Conservation (phyloP, 2,888 invertebrate genomes). For the Drosophila incognita region DNA sequence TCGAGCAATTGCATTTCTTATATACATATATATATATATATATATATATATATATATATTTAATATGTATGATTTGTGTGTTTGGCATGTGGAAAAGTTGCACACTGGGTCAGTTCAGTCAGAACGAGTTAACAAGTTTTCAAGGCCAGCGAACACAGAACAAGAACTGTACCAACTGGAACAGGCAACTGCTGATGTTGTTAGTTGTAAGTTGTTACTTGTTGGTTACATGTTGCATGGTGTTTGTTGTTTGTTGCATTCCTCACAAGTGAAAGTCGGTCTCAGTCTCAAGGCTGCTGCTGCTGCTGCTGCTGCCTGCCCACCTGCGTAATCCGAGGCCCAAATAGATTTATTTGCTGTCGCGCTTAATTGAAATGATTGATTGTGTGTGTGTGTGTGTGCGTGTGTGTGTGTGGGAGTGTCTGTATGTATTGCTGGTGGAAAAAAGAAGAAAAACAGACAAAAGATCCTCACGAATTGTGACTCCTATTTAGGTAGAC, state of each 20-base stretch:
- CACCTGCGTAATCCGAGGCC: slow-evolving; percentile 54
- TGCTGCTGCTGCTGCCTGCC: neutral
- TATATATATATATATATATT: neutral
- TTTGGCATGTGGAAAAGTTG: slow-evolving; percentile 29
- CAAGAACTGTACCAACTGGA: slow-evolving; percentile 21
- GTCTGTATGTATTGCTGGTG: neutral
- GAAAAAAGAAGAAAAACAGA: neutral
- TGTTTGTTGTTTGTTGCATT: slow-evolving; percentile 42
- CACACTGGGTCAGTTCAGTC: slow-evolving; percentile 49
- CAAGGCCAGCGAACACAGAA: slow-evolving; percentile 46
- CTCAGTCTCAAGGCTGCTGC: slow-evolving; percentile 55
- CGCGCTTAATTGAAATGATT: slow-evolving; percentile 42
- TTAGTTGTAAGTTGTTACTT: slow-evolving; percentile 17
- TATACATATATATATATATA: neutral
- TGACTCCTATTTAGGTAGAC: slow-evolving; percentile 29
- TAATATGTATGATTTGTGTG: slow-evolving; percentile 9
- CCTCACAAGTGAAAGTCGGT: slow-evolving; percentile 67
- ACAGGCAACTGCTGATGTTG: slow-evolving; percentile 10
- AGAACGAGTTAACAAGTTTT: slow-evolving; percentile 20
- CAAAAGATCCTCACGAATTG: slow-evolving; percentile 29
- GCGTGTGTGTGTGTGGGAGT: slow-evolving; percentile 10
- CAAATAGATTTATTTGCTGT: slow-evolving; percentile 65
- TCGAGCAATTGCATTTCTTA: neutral
- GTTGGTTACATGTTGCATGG: slow-evolving; percentile 22
- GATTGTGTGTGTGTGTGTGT: slow-evolving; percentile 8